Conservation (phyloP, 2,797 vertebrate species). For the Scomberomorus guttatus region DNA sequence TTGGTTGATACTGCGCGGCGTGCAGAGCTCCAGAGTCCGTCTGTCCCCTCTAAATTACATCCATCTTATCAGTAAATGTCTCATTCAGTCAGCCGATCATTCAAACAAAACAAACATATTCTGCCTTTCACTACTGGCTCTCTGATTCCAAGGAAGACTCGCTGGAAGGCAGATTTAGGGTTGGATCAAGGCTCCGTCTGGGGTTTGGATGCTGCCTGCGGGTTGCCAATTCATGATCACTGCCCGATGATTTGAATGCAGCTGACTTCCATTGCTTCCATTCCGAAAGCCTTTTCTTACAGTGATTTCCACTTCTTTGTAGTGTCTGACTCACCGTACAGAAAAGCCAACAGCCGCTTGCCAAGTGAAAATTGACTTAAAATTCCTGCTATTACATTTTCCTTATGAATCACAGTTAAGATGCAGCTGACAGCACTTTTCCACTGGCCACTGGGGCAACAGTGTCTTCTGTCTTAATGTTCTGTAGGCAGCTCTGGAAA, state of each 20-base stretch:
- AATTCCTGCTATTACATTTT: constrained; percentile 53
- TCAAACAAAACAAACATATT: not conserved
- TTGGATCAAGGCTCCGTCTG: constrained; percentile 17
- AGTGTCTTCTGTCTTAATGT: constrained; percentile 3
- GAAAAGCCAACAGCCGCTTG: constrained; percentile 47
- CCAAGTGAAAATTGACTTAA: constrained; percentile 60
- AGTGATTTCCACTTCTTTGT: constrained; percentile 60
- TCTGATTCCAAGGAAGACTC: constrained; percentile 1
- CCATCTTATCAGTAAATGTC: not conserved
- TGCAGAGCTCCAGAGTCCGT: not conserved
- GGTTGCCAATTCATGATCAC: constrained; percentile 33
- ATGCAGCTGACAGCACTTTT: constrained; percentile 63
- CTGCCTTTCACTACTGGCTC: constrained; percentile 10
- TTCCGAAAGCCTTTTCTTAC: constrained; percentile 18
- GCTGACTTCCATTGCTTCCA: constrained; percentile 40
- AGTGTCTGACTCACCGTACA: constrained; percentile 51
- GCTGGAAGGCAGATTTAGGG: constrained; percentile 19
- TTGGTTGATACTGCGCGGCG: not conserved
- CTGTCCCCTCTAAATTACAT: not conserved
- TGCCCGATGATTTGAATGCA: constrained; percentile 24
- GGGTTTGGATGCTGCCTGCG: constrained; percentile 24
- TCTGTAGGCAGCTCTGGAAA: constrained; percentile 6
- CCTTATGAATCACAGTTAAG: constrained; percentile 50
- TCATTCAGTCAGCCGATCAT: constrained; percentile 2
- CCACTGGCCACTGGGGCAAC: constrained; percentile 21